Base-by-base conservation (phyloP, 2,113 vertebrate species). In the Xenopus laevis region DNA sequence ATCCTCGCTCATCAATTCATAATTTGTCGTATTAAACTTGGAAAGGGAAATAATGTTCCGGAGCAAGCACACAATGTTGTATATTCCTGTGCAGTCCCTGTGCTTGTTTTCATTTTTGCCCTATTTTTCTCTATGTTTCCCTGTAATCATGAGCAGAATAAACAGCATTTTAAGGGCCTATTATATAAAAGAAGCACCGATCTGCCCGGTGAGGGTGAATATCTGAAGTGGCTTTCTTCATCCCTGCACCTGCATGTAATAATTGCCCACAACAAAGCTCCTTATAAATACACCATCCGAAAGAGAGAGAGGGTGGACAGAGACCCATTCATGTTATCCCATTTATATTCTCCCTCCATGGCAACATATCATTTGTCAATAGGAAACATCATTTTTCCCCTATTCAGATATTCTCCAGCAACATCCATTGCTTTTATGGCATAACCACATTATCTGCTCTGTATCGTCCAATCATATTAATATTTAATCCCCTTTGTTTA, bases 311-410 rank as follows among this genome's bases (percentile, higher is more conserved):
- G 72, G 74, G n/a, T 62, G 71, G 83, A 85, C 81, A 80, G 81
- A 77, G 84, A 2, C 45, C 30, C 45, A 83, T 81, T 85, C 86
- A 87, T 86, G 85, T 85, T 79, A 81, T 81, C 74, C 82, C 80
- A 85, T 86, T 85, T 85, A 87, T 75, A 81, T 79, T 74, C 45
- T 84, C 77, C 15, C 79, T 83, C 84, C 83, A 86, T 85, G 81
- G 86, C 81, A 87, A 87, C 86, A 74, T 80, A 79, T 83, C 79
- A 83, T 67, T 81, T 78, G 79, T 76, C 78, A 84, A 80, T 81
- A 84, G 80, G 78, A 79, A 33, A 47, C 21, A 13, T 50, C 15
- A n/a, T 55, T 55, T 55, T 17, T 40, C 5, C 33, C 33, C 47
- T 55, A 18, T 64, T n/a, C 10, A 65, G 62, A 82, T 78, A 79